A percentile compares a stretch with the other conserved stretches of the same genome.
phyloP scores from a whole-genome alignment of 1,140 invertebrate genomes.

The Leptinotarsa undecemlineata region DNA sequence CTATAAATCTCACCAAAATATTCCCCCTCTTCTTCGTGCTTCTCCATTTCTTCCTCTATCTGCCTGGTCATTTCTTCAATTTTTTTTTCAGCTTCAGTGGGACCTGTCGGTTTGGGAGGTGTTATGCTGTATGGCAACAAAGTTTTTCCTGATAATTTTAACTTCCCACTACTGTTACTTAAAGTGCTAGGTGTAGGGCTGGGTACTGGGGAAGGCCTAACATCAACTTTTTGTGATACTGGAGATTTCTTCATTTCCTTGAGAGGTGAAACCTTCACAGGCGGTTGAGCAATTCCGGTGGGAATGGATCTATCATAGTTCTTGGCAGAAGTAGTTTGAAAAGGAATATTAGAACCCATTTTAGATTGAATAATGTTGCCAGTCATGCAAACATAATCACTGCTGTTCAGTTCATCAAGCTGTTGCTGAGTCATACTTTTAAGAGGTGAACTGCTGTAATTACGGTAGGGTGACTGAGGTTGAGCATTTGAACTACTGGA shows the following conservation, averaged over 20 bases:
- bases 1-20: slow-evolving; percentile 80
- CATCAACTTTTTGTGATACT: slow-evolving; percentile 33
- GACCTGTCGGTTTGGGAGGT: slow-evolving; percentile 79
- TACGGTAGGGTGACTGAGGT: slow-evolving; percentile 34
- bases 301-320: slow-evolving; percentile 52
- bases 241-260: slow-evolving; percentile 38
- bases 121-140: slow-evolving; percentile 87
- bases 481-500: slow-evolving; percentile 19
- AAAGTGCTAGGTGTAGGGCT: slow-evolving; percentile 60
- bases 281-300: slow-evolving; percentile 51
- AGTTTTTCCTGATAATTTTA: slow-evolving; percentile 68
- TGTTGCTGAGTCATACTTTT: slow-evolving; percentile 47
- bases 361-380: slow-evolving; percentile 58
- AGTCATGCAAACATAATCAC: slow-evolving; percentile 74
- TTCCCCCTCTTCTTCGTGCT: slow-evolving; percentile 90
- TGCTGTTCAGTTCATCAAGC: slow-evolving; percentile 66
- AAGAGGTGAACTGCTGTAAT: slow-evolving; percentile 36
- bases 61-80: slow-evolving; percentile 88
- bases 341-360: slow-evolving; percentile 49
- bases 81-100: slow-evolving; percentile 87
- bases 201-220: slow-evolving; percentile 49
- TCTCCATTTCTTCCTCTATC: slow-evolving; percentile 93
- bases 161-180: slow-evolving; percentile 43
- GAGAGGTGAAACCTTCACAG: slow-evolving; percentile 44
- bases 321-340: slow-evolving; percentile 53